These are phyloP conservation scores for Acanthosepion pharaonis DNA, from an alignment of 2,888 invertebrate genomes.

Conservation along the genomic window DNA sequence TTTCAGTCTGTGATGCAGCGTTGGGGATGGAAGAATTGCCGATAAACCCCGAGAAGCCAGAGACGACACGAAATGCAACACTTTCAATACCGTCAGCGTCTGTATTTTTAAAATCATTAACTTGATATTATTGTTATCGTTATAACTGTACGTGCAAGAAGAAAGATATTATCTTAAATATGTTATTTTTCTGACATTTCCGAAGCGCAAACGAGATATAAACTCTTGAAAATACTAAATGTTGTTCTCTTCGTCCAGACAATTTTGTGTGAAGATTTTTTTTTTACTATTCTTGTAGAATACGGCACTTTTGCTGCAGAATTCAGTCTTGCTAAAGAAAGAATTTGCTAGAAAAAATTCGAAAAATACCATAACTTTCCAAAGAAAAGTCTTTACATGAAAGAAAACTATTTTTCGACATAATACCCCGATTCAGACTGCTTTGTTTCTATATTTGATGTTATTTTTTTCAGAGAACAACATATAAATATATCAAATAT, in stretches of 20 bases:
- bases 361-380: neutral
- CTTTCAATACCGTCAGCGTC: too few species aligned
- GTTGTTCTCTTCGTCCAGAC: neutral
- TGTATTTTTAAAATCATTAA: too few species aligned
- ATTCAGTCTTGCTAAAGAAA: neutral
- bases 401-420: neutral
- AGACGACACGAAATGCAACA: too few species aligned
- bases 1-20: too few species aligned
- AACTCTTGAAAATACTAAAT: too few species aligned
- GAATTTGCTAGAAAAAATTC: neutral
- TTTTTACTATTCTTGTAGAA: neutral
- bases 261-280: neutral
- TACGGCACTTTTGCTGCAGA: neutral
- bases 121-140: too few species aligned
- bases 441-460: neutral
- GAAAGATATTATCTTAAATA: too few species aligned
- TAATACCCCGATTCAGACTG: neutral
- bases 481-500: neutral
- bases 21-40: too few species aligned
- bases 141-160: too few species aligned
- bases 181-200: too few species aligned
- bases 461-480: neutral
- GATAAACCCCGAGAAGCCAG: too few species aligned
- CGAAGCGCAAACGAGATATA: too few species aligned
- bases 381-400: neutral